Evolutionary conservation across 2,888 invertebrate genomes (phyloP).

Genomic region (Choristoneura rosaceana): DNA sequence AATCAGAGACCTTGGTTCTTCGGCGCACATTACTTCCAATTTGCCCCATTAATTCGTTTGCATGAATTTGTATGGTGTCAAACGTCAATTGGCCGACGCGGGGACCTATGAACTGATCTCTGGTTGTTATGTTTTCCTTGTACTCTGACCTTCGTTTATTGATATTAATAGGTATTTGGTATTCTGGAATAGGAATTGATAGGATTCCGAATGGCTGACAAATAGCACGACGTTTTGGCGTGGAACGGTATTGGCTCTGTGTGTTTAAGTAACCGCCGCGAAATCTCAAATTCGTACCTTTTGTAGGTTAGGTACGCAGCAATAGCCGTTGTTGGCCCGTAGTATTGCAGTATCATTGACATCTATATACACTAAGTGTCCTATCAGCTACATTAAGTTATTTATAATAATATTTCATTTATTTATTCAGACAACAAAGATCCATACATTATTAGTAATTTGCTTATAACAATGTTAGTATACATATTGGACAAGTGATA

Average conservation of each 20-base stretch:
- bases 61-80: conserved; percentile 47
- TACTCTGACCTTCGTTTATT: conserved; percentile 32
- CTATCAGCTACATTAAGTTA: too few relatives aligned
- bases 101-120: conserved; percentile 42
- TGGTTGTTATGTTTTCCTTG: conserved; percentile 29
- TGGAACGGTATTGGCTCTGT: neutral
- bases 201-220: neutral
- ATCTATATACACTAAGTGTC: too few relatives aligned
- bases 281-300: too few relatives aligned
- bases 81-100: conserved; percentile 46
- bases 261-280: too few relatives aligned
- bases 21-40: conserved; percentile 48
- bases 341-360: too few relatives aligned
- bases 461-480: too few relatives aligned
- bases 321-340: too few relatives aligned
- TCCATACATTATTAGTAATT: too few relatives aligned
- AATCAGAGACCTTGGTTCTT: conserved; percentile 47
- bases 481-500: too few relatives aligned
- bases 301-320: too few relatives aligned
- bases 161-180: conserved; percentile 19
- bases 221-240: neutral
- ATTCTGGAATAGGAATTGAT: conserved; percentile 3
- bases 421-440: too few relatives aligned
- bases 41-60: conserved; percentile 50
- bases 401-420: too few relatives aligned